These are phyloP conservation scores for Lonchura striata DNA, from an alignment of 2,113 vertebrate genomes.

Conservation along the genomic window DNA sequence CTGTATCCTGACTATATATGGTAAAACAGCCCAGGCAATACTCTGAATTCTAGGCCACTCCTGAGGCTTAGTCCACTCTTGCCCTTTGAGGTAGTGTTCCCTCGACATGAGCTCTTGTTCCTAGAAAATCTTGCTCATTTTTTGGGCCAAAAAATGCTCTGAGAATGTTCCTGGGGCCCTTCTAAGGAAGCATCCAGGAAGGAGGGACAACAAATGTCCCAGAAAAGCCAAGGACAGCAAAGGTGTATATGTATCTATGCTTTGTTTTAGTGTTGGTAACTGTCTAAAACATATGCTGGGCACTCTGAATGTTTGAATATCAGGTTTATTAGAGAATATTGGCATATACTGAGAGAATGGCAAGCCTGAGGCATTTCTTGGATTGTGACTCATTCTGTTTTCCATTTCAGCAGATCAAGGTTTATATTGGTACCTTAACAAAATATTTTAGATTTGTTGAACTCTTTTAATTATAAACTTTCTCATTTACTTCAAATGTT, in stretches of 20 bases:
- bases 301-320: not conserved
- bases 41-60: not conserved
- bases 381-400: conserved; percentile 36
- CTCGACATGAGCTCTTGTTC: not conserved
- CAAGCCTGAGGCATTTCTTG: conserved; percentile 7
- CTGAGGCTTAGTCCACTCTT: not conserved
- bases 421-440: conserved; percentile 21
- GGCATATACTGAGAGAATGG: not conserved
- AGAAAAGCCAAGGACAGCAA: not conserved
- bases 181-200: not conserved
- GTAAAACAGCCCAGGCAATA: not conserved
- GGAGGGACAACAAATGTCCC: not conserved
- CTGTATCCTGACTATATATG: conserved; percentile 34
- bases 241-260: not conserved
- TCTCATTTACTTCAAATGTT: not conserved
- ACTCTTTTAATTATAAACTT: not conserved
- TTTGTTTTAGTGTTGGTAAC: not conserved
- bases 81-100: not conserved
- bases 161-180: not conserved
- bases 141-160: not conserved
- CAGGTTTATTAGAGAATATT: not conserved
- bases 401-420: not conserved
- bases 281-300: not conserved
- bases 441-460: not conserved
- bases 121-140: not conserved